These are phyloP conservation scores for Aquatica leii DNA, from an alignment of 2,888 invertebrate species.

Conservation along the genomic window DNA sequence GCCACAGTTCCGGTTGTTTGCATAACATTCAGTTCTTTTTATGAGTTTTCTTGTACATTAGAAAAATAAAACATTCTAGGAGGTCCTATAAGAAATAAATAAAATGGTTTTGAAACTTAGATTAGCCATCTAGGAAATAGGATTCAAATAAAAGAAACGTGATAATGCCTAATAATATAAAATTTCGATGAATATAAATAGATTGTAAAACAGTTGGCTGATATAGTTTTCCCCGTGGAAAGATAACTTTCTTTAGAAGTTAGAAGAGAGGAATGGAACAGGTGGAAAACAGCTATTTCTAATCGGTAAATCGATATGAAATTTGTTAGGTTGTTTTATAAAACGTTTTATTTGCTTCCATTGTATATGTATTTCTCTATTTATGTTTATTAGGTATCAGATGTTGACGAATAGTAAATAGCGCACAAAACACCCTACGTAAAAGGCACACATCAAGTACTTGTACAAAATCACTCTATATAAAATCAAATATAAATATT, in stretches of 20 bases:
- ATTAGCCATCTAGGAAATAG: background rate
- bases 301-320: constrained; percentile 17
- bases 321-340: constrained; percentile 10
- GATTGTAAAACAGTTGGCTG: constrained; percentile 23
- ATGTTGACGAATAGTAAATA: constrained; percentile 25
- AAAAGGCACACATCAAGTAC: constrained; percentile 30
- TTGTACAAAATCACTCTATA: constrained; percentile 39
- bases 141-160: constrained; percentile 14
- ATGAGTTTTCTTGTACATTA: too few species aligned
- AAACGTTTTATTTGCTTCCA: constrained; percentile 8
- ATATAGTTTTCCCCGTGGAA: constrained; percentile 24
- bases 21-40: too few species aligned
- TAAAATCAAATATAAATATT: constrained; percentile 45
- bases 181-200: constrained; percentile 30
- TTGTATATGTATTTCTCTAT: constrained; percentile 2
- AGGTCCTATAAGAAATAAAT: too few species aligned
- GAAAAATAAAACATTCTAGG: too few species aligned
- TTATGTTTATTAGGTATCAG: constrained; percentile 10
- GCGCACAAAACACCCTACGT: constrained; percentile 22
- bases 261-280: constrained; percentile 12
- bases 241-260: constrained; percentile 17
- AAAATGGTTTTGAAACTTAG: background rate
- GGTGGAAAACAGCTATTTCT: constrained; percentile 16
- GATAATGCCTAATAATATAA: constrained; percentile 14
- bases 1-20: too few species aligned